These are phyloP conservation scores for Acleris cristana DNA, from an alignment of 2,888 invertebrate genomes.

Conservation along the genomic window DNA sequence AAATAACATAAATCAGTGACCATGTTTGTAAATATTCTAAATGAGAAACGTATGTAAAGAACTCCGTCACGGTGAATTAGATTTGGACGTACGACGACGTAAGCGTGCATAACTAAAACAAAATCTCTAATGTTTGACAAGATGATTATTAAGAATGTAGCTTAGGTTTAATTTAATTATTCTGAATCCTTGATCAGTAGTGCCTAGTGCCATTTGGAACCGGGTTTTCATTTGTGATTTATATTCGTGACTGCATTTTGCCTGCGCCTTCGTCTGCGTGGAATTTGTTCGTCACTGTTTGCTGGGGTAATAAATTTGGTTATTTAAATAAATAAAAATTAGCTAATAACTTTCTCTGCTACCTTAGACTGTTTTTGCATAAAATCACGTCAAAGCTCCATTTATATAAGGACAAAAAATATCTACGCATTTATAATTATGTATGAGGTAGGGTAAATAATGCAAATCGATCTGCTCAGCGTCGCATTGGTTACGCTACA, in stretches of 20 bases:
- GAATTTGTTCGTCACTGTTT: too few relatives aligned
- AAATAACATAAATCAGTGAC: constrained; percentile 34
- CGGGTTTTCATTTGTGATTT: not conserved
- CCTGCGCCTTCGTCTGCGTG: not conserved
- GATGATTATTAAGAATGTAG: constrained; percentile 31
- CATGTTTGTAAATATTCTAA: constrained; percentile 47
- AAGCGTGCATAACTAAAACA: constrained; percentile 44
- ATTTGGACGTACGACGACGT: constrained; percentile 50
- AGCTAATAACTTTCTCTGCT: too few relatives aligned
- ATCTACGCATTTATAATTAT: too few relatives aligned
- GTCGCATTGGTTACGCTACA: too few relatives aligned
- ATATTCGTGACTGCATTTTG: too few relatives aligned
- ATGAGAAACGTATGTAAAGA: constrained; percentile 62
- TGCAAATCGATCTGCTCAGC: not conserved
- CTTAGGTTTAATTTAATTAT: constrained; percentile 28
- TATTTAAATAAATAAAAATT: too few relatives aligned
- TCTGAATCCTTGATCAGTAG: constrained; percentile 33
- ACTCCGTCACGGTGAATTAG: constrained; percentile 63
- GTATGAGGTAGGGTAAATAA: not conserved
- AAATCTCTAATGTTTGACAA: constrained; percentile 29
- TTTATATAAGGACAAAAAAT: too few relatives aligned
- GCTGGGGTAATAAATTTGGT: too few relatives aligned
- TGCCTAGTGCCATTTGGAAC: constrained; percentile 25
- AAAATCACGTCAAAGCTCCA: too few relatives aligned
- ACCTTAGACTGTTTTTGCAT: too few relatives aligned